Evolutionary conservation across 2,888 invertebrate genomes (phyloP), one percentile per base, ranked within the genome.

Genomic region (Ophonus ardosiacus): DNA sequence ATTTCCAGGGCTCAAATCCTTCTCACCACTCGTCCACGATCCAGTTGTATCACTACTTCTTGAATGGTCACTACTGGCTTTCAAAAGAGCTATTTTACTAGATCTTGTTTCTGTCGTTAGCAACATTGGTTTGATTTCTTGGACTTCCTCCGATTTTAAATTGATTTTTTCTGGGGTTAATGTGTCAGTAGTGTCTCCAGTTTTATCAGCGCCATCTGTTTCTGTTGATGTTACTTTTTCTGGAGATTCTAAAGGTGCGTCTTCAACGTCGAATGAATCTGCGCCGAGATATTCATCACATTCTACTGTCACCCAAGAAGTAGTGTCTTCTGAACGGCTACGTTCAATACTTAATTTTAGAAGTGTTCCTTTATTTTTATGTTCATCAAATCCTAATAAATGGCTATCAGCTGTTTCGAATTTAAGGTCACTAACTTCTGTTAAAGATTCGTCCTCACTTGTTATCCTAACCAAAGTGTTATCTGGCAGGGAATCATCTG

Each of bases 21-120:
- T 95, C 89, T 95, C 95, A n/a, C 95, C 94, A 88, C 95, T 95
- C 0, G 96, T 96, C 95, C 96, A 96, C 0, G 96, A 96, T 43
- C 91, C 92, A 4, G 94, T 94, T 0, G 95, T 95, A 88, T 96
- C 96, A 1, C 96, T 96, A 88, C 96, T 96, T 87, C 94, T 93
- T 0, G 96, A 96, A 86, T 96, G 94, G 89, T 96, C 96, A 0
- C 95, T 94, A 87, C 95, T 95, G 24, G 95, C 90, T 88, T 95
- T 95, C 3, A 94, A 90, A 68, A 94, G 89, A 88, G 94, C 94
- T 86, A 92, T 92, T 82, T 90, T 91, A 31, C 87, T 88, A 71
- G 93, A 92, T 88, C 92, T 92, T 2, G 92, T 92, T 87, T 92
- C 93, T 0, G 93, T 92, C 18, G 92, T 91, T 51, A 90, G 86